Evolutionary conservation across 2,113 vertebrate genomes (phyloP).

Genomic region (Isichthys henryi): DNA sequence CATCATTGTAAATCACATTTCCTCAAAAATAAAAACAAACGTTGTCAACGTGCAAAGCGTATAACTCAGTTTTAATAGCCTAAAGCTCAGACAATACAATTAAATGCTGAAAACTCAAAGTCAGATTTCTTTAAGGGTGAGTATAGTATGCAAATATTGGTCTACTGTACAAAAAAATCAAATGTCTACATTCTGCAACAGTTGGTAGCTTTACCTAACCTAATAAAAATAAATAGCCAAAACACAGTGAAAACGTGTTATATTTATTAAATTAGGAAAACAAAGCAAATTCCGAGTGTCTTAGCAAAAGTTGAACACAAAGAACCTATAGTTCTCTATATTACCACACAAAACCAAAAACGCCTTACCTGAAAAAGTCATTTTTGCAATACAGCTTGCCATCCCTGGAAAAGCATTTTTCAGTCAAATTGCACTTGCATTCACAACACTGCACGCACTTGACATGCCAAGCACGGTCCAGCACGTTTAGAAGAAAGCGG

Average conservation of each 20-base stretch:
- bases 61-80: not conserved
- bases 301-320: not conserved
- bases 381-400: constrained; percentile 96
- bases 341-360: not conserved
- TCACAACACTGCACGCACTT: constrained; percentile 97
- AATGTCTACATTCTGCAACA: not conserved
- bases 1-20: not conserved
- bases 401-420: constrained; percentile 94
- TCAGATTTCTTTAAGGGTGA: not conserved
- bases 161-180: not conserved
- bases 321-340: not conserved
- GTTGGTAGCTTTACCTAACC: not conserved
- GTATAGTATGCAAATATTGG: not conserved
- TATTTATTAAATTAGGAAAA: not conserved
- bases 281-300: not conserved
- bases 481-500: constrained; percentile 87
- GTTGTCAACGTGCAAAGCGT: not conserved
- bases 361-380: constrained; percentile 91
- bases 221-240: not conserved
- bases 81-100: not conserved
- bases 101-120: not conserved
- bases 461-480: constrained; percentile 93
- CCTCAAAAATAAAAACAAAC: not conserved
- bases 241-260: not conserved
- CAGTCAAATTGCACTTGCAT: constrained; percentile 86